These are phyloP conservation scores for Ichneumoninae sp. DNA, from an alignment of 2,888 invertebrate genomes.

Conservation along the genomic window DNA sequence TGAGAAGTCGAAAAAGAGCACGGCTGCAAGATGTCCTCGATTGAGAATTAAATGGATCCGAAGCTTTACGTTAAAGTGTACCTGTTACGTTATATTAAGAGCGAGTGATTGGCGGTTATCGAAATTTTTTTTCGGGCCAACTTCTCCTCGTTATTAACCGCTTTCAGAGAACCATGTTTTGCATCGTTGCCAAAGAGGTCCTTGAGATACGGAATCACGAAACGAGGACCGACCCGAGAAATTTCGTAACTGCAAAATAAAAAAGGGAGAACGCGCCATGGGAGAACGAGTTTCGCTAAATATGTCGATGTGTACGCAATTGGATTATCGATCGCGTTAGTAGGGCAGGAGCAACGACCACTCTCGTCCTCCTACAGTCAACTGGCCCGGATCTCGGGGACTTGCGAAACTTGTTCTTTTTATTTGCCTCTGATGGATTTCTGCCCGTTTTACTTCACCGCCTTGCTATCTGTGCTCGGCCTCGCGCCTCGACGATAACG, in stretches of 20 bases:
- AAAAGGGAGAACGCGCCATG: constrained; percentile 5
- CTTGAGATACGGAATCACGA: constrained; percentile 51
- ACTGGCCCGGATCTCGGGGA: constrained; percentile 24
- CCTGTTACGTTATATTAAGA: not conserved
- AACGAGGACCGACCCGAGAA: constrained; percentile 1
- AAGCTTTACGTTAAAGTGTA: not conserved
- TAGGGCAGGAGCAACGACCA: constrained; percentile 46
- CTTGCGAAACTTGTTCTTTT: constrained; percentile 25
- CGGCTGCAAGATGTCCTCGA: not conserved
- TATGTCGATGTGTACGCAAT: not conserved
- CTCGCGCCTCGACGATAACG: not conserved
- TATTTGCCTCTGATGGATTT: not conserved
- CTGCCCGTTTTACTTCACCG: not conserved
- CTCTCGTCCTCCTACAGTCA: constrained; percentile 12
- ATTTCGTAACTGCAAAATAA: constrained; percentile 57
- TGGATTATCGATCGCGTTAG: constrained; percentile 3
- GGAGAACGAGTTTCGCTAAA: constrained; percentile 1
- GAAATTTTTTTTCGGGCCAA: constrained; percentile 42
- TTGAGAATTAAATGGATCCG: not conserved
- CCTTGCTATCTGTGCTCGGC: not conserved
- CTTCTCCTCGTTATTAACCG: not conserved
- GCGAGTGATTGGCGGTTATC: not conserved
- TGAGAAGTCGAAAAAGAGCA: not conserved
- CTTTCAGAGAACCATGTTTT: constrained; percentile 31
- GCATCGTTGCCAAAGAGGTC: constrained; percentile 47